Conservation (phyloP, 2,113 vertebrate genomes). For the Dicentrarchus labrax region DNA sequence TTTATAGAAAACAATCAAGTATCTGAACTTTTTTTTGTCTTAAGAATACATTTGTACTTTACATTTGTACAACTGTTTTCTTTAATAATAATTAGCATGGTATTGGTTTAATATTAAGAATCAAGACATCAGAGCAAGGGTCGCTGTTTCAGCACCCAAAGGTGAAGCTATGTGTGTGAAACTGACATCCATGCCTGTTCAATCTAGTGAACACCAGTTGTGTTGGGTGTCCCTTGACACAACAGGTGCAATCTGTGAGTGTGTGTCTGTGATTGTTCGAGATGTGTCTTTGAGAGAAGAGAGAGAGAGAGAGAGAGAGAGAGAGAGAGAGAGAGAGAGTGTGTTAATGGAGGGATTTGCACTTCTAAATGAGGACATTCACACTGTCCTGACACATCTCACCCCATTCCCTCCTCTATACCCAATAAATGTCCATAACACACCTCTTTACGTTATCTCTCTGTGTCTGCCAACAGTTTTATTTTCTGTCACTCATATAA, state of each 20-base stretch:
- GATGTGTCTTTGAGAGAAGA: neutral
- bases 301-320: conserved; percentile 15
- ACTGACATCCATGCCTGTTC: conserved; percentile 52
- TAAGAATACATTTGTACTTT: neutral
- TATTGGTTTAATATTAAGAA: neutral
- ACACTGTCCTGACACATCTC: conserved; percentile 48
- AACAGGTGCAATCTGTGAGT: conserved; percentile 40
- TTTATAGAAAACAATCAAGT: too few relatives aligned
- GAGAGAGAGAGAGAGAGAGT: conserved; percentile 11
- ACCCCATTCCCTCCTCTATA: neutral
- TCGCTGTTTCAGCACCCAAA: neutral
- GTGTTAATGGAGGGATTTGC: conserved; percentile 46
- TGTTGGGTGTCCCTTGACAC: conserved; percentile 27
- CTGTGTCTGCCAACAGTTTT: neutral
- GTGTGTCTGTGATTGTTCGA: neutral
- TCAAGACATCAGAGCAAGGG: neutral
- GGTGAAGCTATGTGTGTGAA: neutral
- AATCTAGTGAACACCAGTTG: conserved; percentile 10
- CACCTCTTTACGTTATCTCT: conserved; percentile 3
- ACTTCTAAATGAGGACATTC: conserved; percentile 67
- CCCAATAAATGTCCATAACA: neutral
- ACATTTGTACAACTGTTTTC: neutral
- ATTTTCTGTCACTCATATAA: conserved; percentile 1
- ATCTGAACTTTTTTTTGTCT: neutral
- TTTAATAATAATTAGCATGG: neutral